These are phyloP conservation scores for Cheilosia vernalis DNA, from an alignment of 2,888 invertebrate genomes.

Conservation along the genomic window DNA sequence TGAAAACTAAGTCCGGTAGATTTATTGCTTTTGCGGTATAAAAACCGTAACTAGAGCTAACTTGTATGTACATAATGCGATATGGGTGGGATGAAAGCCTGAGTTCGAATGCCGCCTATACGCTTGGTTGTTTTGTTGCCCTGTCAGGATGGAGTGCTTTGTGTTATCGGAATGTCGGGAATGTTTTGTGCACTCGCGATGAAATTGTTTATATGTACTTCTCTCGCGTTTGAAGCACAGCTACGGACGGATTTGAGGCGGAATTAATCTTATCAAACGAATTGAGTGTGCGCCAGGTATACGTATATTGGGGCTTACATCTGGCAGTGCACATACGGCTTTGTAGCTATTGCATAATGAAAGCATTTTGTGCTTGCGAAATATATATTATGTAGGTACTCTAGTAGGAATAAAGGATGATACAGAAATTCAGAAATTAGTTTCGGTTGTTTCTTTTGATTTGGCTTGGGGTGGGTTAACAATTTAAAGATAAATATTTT, in stretches of 20 bases:
- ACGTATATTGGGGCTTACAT: conserved; percentile 44
- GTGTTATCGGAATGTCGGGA: conserved; percentile 19
- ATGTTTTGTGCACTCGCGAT: conserved; percentile 35
- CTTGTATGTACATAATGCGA: conserved; percentile 5
- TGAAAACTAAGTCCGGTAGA: conserved; percentile 50
- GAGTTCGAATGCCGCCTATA: neutral
- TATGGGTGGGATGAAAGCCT: neutral
- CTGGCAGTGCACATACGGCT: neutral
- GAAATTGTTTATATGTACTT: conserved; percentile 48
- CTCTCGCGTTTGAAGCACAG: conserved; percentile 13
- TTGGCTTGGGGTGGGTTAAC: no score
- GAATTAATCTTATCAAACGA: conserved; percentile 67
- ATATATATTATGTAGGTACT: neutral
- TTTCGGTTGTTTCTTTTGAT: neutral
- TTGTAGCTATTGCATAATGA: conserved; percentile 3
- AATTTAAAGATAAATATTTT: no score
- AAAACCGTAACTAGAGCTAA: conserved; percentile 24
- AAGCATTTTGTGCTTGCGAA: neutral
- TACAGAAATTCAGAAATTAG: neutral
- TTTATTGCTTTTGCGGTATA: conserved; percentile 62
- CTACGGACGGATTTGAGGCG: conserved; percentile 35
- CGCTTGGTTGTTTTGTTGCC: conserved; percentile 13
- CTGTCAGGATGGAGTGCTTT: neutral
- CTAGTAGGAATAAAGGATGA: neutral
- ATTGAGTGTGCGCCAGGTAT: conserved; percentile 17